Evolutionary conservation across 2,888 invertebrate genomes (phyloP).

Genomic region (Machimus atricapillus): DNA sequence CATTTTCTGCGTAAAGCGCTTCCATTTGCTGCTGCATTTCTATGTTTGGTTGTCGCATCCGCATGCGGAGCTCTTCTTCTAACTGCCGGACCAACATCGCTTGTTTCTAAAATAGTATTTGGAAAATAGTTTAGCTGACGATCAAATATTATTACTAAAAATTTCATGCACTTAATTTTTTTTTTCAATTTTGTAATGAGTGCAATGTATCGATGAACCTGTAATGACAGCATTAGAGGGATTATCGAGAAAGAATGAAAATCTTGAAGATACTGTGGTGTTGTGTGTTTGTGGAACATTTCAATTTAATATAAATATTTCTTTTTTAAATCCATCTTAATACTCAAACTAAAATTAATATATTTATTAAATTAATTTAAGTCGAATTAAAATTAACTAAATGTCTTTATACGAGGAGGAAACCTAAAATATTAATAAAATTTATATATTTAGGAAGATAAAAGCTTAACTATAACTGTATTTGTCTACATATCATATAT

Average conservation of each 20-base stretch:
- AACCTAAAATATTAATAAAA: too few relatives aligned
- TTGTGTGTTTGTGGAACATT: not conserved
- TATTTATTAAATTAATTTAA: not conserved
- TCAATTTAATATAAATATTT: too few relatives aligned
- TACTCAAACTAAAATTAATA: not conserved
- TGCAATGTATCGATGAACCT: not conserved
- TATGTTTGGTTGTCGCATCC: conserved; percentile 88
- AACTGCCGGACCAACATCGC: conserved; percentile 91
- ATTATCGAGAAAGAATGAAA: not conserved
- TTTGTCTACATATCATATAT: too few relatives aligned
- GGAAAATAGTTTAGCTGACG: not conserved
- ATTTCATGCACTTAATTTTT: not conserved
- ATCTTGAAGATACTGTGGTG: not conserved
- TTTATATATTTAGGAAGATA: too few relatives aligned
- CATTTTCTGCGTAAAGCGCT: conserved; percentile 90
- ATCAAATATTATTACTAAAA: not conserved
- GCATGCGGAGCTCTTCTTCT: conserved; percentile 88
- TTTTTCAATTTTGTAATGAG: not conserved
- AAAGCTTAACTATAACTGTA: too few relatives aligned
- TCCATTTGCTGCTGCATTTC: conserved; percentile 94
- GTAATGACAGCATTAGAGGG: not conserved
- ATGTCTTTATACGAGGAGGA: too few relatives aligned
- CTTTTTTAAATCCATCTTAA: not conserved
- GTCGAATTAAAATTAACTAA: too few relatives aligned
- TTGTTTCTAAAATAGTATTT: conserved; percentile 76